phyloP scores from a whole-genome alignment of 2,888 invertebrate genomes.

The Cataglyphis altisquamis region DNA sequence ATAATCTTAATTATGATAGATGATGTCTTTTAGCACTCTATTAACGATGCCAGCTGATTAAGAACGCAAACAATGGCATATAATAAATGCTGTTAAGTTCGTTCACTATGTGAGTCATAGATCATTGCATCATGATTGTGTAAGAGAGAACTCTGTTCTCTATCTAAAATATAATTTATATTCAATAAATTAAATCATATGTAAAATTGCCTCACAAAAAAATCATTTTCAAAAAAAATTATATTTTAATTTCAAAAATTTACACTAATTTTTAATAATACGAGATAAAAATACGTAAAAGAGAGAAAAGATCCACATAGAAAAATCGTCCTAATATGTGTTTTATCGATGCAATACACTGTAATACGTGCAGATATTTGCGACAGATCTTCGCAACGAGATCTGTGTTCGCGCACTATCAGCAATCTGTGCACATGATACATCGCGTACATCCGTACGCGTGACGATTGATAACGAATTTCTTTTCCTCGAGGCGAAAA shows the following conservation, averaged over 20 bases:
- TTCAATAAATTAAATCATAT: slow-evolving; percentile 9
- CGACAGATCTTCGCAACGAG: neutral
- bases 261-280: neutral
- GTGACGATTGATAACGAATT: neutral
- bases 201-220: neutral
- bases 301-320: neutral
- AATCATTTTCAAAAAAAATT: neutral
- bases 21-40: slow-evolving; percentile 9
- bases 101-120: slow-evolving; percentile 19
- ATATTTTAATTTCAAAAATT: neutral
- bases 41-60: slow-evolving; percentile 28
- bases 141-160: neutral
- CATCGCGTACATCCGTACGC: neutral
- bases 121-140: slow-evolving; percentile 8
- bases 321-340: neutral
- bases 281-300: neutral
- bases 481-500: neutral
- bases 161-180: neutral
- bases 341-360: neutral
- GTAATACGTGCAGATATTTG: neutral
- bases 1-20: slow-evolving; percentile 25
- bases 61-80: slow-evolving; percentile 13
- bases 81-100: slow-evolving; percentile 36
- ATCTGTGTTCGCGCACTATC: slow-evolving; percentile 1
- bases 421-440: neutral